These are phyloP conservation scores for Tetrao urogallus DNA, from an alignment of 2,113 vertebrate genomes.

Conservation along the genomic window DNA sequence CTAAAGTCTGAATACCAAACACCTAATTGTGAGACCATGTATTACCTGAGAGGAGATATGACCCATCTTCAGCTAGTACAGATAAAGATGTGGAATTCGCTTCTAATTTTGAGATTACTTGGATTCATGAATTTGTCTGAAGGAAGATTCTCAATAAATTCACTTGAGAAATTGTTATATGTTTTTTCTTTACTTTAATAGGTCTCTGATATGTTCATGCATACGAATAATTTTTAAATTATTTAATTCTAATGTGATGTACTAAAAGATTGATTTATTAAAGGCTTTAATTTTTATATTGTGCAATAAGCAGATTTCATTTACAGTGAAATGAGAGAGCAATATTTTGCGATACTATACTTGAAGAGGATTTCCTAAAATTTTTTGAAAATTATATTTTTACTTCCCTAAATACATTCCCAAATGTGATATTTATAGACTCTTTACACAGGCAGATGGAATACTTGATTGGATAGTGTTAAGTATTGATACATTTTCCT, in stretches of 20 bases:
- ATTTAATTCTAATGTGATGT: neutral
- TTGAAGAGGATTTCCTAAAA: neutral
- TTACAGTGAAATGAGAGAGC: neutral
- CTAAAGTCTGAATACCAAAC: neutral
- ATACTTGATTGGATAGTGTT: neutral
- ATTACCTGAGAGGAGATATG: neutral
- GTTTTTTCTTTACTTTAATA: neutral
- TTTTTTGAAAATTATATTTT: neutral
- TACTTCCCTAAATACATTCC: neutral
- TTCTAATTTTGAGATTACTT: neutral
- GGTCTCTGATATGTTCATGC: neutral
- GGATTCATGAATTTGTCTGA: neutral
- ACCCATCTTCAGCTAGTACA: neutral
- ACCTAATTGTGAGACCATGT: neutral
- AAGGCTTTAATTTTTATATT: neutral
- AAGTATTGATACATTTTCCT: neutral
- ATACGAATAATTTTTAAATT: neutral
- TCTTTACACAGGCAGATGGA: neutral
- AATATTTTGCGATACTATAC: neutral
- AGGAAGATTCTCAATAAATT: neutral
- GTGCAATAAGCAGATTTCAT: neutral
- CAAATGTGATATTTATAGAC: neutral
- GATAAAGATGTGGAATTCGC: neutral
- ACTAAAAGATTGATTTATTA: neutral
- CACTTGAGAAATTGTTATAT: neutral